Conservation (phyloP, 1,140 invertebrate species). For the Cardiocondyla obscurior region DNA sequence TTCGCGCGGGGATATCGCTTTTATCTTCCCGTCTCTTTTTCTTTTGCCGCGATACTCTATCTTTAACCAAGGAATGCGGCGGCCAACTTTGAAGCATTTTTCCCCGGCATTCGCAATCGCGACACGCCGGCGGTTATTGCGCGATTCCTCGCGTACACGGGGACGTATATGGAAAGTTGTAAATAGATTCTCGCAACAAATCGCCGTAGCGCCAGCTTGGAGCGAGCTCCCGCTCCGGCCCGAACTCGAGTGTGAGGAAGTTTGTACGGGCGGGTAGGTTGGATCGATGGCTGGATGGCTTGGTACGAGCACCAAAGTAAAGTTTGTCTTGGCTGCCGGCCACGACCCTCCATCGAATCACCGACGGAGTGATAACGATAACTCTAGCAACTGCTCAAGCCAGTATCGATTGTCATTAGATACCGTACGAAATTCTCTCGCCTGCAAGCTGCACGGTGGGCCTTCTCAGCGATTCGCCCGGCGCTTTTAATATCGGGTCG, state of each 20-base stretch:
- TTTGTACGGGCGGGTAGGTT: constrained; percentile 62
- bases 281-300: constrained; percentile 62
- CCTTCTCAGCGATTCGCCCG: constrained; percentile 6
- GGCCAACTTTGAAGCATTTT: constrained; percentile 37
- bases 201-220: constrained; percentile 55
- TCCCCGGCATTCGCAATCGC: constrained; percentile 40
- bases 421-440: constrained; percentile 58
- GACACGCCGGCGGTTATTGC: constrained; percentile 38
- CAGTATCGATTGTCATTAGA: constrained; percentile 72
- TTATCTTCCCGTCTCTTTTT: not conserved
- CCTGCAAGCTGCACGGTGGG: constrained; percentile 43
- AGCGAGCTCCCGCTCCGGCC: constrained; percentile 42
- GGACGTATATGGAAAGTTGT: constrained; percentile 57
- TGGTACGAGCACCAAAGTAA: constrained; percentile 63
- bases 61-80: not conserved
- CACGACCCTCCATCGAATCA: constrained; percentile 64
- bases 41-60: not conserved
- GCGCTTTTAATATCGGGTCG: constrained; percentile 2
- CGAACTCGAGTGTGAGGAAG: constrained; percentile 60
- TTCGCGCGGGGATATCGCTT: not conserved
- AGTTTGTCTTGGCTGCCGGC: constrained; percentile 67
- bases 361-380: constrained; percentile 68
- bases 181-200: constrained; percentile 55
- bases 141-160: constrained; percentile 26
- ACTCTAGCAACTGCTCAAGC: constrained; percentile 63